A percentile compares a stretch with the other conserved stretches of the same genome.
Evolutionary conservation across 2,113 vertebrate genomes (phyloP).

Genomic region (Ascaphus truei): DNA sequence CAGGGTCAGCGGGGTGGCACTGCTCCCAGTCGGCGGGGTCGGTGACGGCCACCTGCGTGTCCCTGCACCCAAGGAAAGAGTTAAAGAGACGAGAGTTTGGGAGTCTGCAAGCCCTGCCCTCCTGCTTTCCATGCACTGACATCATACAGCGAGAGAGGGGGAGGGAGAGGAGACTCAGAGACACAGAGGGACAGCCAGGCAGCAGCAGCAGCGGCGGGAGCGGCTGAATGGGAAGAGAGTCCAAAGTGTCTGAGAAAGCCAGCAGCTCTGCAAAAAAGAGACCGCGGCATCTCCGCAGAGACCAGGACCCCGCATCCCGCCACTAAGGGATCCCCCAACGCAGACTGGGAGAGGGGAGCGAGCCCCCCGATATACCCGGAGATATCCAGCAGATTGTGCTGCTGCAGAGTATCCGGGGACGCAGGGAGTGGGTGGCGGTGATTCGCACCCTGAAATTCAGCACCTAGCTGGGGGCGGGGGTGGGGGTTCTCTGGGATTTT

Average conservation of each 20-base stretch:
- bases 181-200: constrained; percentile 20
- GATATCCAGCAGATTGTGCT: too few species aligned
- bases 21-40: too few species aligned
- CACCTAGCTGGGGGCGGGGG: not conserved
- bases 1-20: not conserved
- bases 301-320: too few species aligned
- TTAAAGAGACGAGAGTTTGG: constrained; percentile 9
- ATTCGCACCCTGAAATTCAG: too few species aligned
- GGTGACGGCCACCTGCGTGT: not conserved
- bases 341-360: too few species aligned
- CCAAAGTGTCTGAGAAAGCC: not conserved
- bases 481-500: not conserved
- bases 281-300: not conserved
- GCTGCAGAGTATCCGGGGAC: not conserved
- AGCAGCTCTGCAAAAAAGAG: not conserved
- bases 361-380: too few species aligned
- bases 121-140: constrained; percentile 29
- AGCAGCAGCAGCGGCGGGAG: not conserved
- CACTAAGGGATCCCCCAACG: too few species aligned
- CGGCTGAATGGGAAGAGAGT: not conserved
- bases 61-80: constrained; percentile 2
- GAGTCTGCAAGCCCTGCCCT: constrained; percentile 22
- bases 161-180: not conserved
- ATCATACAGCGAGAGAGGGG: constrained; percentile 24
- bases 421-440: not conserved